Conservation (phyloP, 2,113 vertebrate genomes). For the Clinocottus analis region DNA sequence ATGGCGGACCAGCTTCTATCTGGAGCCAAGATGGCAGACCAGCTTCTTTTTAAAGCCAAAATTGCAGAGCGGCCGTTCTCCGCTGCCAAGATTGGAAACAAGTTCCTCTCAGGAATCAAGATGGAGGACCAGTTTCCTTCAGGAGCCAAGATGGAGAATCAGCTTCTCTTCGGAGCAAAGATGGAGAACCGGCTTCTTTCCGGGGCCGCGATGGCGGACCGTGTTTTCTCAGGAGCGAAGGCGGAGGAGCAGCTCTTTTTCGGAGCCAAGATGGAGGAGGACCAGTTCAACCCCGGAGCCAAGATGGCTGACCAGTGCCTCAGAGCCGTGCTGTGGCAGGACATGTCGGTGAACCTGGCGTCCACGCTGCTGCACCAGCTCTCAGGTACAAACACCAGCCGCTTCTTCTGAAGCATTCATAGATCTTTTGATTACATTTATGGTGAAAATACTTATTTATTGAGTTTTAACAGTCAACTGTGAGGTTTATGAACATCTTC, state of each 20-base stretch:
- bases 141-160: slow-evolving; percentile 18
- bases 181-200: slow-evolving; percentile 15
- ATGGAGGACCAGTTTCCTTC: slow-evolving; percentile 2
- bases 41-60: slow-evolving; percentile 24
- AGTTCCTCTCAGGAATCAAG: slow-evolving; percentile 18
- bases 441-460: too few species aligned
- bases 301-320: slow-evolving; percentile 75
- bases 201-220: slow-evolving; percentile 26
- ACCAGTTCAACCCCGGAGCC: slow-evolving; percentile 57
- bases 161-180: slow-evolving; percentile 1
- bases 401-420: too few species aligned
- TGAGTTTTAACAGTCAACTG: too few species aligned
- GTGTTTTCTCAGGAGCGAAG: slow-evolving; percentile 28
- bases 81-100: slow-evolving; percentile 24
- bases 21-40: slow-evolving; percentile 22
- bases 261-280: slow-evolving; percentile 66
- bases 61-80: slow-evolving; percentile 16
- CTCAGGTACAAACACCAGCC: slow-evolving; percentile 66
- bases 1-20: slow-evolving; percentile 25
- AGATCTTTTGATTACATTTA: too few species aligned
- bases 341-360: slow-evolving; percentile 80
- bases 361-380: slow-evolving; percentile 79
- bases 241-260: slow-evolving; percentile 61
- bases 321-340: slow-evolving; percentile 76
- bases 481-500: too few species aligned